Conservation (phyloP, 2,888 invertebrate species). For the Mythimna ferrago region DNA sequence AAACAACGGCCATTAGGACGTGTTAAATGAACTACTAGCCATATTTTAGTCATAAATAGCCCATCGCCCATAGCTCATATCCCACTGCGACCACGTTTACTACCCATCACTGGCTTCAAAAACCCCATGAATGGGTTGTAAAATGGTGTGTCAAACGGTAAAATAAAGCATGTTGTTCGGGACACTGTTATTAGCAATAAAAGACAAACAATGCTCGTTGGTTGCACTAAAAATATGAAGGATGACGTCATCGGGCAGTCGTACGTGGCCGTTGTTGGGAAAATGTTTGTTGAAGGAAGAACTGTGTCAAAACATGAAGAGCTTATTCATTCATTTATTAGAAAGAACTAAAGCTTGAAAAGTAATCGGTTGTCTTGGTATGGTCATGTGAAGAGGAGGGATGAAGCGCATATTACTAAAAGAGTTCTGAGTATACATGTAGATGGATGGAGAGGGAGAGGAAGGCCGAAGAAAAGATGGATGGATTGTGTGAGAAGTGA, state of each 20-base stretch:
- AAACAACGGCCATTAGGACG: conserved; percentile 41
- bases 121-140: conserved; percentile 61
- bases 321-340: too few relatives aligned
- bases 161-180: conserved; percentile 59
- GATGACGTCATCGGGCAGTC: conserved; percentile 42
- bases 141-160: conserved; percentile 64
- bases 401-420: too few relatives aligned
- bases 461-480: too few relatives aligned
- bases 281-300: conserved; percentile 3
- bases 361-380: too few relatives aligned
- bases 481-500: too few relatives aligned
- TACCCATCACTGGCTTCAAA: conserved; percentile 53
- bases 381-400: too few relatives aligned
- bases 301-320: not conserved
- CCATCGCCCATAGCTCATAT: conserved; percentile 24
- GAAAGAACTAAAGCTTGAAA: too few relatives aligned
- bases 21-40: conserved; percentile 51
- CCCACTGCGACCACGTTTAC: conserved; percentile 37
- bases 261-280: conserved; percentile 25
- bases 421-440: too few relatives aligned
- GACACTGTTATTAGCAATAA: conserved; percentile 62
- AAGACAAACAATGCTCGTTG: conserved; percentile 57
- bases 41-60: conserved; percentile 47
- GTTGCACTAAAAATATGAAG: conserved; percentile 56
- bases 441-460: too few relatives aligned